These are phyloP conservation scores for Drosophila equinoxialis DNA, from an alignment of 1,140 invertebrate genomes.

Conservation along the genomic window DNA sequence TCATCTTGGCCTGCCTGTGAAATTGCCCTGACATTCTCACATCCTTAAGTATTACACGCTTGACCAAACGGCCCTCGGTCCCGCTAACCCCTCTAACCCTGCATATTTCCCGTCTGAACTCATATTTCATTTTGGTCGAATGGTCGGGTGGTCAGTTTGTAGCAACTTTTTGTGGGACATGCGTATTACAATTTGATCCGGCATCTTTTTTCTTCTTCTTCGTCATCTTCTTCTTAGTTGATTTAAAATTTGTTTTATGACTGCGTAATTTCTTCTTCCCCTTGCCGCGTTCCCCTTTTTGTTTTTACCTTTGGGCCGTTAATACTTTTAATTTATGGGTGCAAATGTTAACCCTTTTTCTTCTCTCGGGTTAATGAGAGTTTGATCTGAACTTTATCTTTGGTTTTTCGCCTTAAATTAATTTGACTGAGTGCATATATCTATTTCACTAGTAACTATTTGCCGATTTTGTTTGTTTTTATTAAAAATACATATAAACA, in stretches of 20 bases:
- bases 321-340: constrained; percentile 70
- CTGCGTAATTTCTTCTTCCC: constrained; percentile 56
- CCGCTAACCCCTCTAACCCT: not conserved
- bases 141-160: constrained; percentile 14
- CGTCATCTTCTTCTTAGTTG: constrained; percentile 27
- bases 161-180: constrained; percentile 40
- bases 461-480: no score
- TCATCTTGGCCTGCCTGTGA: constrained; percentile 15
- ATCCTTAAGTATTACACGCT: constrained; percentile 75
- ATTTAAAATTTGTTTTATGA: constrained; percentile 73
- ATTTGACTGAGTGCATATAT: no score
- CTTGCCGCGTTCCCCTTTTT: not conserved
- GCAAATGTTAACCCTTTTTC: constrained; percentile 15
- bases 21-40: constrained; percentile 59
- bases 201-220: constrained; percentile 9
- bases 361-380: constrained; percentile 60
- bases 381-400: constrained; percentile 55
- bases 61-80: constrained; percentile 50
- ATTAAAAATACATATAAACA: no score
- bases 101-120: constrained; percentile 40
- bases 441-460: no score
- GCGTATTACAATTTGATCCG: constrained; percentile 72
- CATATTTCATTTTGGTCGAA: constrained; percentile 63
- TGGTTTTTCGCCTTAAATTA: constrained; percentile 16
- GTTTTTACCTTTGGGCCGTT: constrained; percentile 41